Conservation (phyloP, 2,888 invertebrate genomes). For the Apeira syringaria region DNA sequence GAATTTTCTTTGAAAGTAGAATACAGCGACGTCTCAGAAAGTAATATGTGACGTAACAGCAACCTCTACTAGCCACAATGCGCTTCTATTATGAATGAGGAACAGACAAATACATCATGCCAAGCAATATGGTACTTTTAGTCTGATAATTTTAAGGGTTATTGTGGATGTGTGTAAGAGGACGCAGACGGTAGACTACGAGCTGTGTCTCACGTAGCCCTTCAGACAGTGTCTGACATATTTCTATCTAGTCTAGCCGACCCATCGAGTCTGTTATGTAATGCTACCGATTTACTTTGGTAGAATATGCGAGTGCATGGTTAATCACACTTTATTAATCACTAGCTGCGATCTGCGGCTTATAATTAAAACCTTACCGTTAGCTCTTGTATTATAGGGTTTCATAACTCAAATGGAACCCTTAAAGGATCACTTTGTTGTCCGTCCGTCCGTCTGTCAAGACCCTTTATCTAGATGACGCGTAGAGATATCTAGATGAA, state of each 20-base stretch:
- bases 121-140: background rate
- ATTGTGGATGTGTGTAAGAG: background rate
- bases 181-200: background rate
- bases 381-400: no score
- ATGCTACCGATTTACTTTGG: no score
- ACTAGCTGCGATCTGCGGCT: no score
- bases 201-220: slow-evolving; percentile 30
- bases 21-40: slow-evolving; percentile 29
- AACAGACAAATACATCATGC: background rate
- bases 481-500: no score
- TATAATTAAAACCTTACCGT: no score
- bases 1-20: slow-evolving; percentile 40
- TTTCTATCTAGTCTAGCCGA: slow-evolving; percentile 7
- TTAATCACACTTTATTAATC: no score
- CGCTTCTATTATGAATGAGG: slow-evolving; percentile 4
- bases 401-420: no score
- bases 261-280: no score
- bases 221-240: slow-evolving; percentile 32
- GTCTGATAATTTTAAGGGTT: background rate
- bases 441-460: no score
- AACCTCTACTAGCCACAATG: slow-evolving; percentile 39
- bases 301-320: no score
- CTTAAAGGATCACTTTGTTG: no score
- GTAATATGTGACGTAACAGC: slow-evolving; percentile 52
- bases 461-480: no score